Base-by-base conservation (phyloP, 2,888 invertebrate genomes). In the Latheticus oryzae region DNA sequence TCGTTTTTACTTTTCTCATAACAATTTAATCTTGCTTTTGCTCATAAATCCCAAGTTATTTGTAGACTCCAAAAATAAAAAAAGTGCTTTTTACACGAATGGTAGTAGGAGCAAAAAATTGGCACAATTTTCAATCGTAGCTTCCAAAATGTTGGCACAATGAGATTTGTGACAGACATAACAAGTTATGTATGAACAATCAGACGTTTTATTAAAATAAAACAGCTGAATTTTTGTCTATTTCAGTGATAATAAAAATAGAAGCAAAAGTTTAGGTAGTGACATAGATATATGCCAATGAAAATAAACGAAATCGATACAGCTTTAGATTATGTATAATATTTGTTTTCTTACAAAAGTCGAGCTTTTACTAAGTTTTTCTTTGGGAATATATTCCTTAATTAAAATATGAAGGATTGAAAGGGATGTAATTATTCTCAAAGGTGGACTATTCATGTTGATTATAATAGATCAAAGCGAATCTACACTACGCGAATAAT, bases 181-280 rank as follows among this genome's bases (percentile, higher is more conserved):
- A 43, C 15, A 30, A n/a, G 33, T 47, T 47, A 47, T 47, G 47
- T 47, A 47, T 13, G 47, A 30, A 45, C 45, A 28, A 28, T 42
- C 16, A 28, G 33, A 19, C 15, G 47, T 33, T 33, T 47, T 32
- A 47, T 47, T 35, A 21, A 21, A 45, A 45, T 45, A 32, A 45
- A 33, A 32, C 45, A 33, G 12, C 9, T 13, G 42, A 26, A 8
- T 3, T 5, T 21, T 38, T 8, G 21, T 45, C 32, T 45, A 8
- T 33, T 15, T 32, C n/a, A 19, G 33, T 21, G 7, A 17, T 23
- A 19, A 23, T 35, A 17, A 33, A 47, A 47, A 47, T 47, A 47
- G 47, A 47, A 12, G 15, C 8, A 12, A 11, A 32, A 35, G 16
- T 33, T n/a, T 35, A 12, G 30, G 21, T 23, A 38, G 35, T 28